phyloP scores from a whole-genome alignment of 2,888 invertebrate genomes.

The Agonopterix arenella region DNA sequence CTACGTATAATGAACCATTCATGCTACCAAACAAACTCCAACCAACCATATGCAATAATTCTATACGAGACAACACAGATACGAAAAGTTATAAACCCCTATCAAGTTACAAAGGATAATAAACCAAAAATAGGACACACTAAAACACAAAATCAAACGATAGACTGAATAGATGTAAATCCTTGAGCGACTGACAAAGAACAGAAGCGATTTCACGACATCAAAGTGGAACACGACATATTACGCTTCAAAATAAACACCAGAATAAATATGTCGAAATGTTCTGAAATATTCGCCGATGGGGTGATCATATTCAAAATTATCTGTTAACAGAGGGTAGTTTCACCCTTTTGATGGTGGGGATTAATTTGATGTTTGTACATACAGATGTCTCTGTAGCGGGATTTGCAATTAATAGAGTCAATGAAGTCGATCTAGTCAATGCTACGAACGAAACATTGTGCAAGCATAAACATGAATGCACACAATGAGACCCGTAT shows the following conservation, averaged over 20 bases:
- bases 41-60: conserved; percentile 77
- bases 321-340: conserved; percentile 67
- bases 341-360: conserved; percentile 60
- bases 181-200: conserved; percentile 69
- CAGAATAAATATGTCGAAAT: conserved; percentile 74
- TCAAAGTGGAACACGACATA: conserved; percentile 77
- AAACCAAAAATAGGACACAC: conserved; percentile 59
- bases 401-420: conserved; percentile 56
- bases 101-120: conserved; percentile 60
- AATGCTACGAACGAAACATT: conserved; percentile 8
- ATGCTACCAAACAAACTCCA: conserved; percentile 73
- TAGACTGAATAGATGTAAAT: conserved; percentile 62
- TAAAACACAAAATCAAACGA: conserved; percentile 68
- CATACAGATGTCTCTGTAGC: conserved; percentile 39
- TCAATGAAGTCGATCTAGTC: conserved; percentile 6
- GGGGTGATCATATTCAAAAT: conserved; percentile 72
- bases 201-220: conserved; percentile 76
- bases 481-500: conserved; percentile 25
- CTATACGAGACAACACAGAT: conserved; percentile 40
- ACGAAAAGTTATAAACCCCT: conserved; percentile 46
- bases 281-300: conserved; percentile 67
- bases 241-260: conserved; percentile 76
- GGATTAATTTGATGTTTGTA: conserved; percentile 68
- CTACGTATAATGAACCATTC: conserved; percentile 75
- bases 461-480: conserved; percentile 12